A percentile compares a stretch with the other conserved stretches of the same genome.
Evolutionary conservation across 2,888 invertebrate genomes (phyloP).

Genomic region (Nipponacmea schrenckii): DNA sequence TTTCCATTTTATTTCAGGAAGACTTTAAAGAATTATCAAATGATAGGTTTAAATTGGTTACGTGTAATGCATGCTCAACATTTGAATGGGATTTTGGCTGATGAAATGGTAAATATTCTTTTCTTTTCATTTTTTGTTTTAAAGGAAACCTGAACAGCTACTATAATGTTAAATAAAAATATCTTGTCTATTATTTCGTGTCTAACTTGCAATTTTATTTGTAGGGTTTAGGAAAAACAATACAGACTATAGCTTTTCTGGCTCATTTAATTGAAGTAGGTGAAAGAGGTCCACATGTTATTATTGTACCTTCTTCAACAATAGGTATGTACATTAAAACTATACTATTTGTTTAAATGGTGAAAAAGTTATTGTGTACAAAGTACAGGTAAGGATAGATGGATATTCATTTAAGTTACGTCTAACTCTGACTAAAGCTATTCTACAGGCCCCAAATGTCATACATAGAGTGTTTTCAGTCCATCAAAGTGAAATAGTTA

Average conservation of each 20-base stretch:
- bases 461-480: too few relatives aligned
- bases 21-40: constrained; percentile 81
- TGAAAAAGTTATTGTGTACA: too few relatives aligned
- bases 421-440: too few relatives aligned
- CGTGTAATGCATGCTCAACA: constrained; percentile 87
- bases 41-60: constrained; percentile 86
- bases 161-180: too few relatives aligned
- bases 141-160: too few relatives aligned
- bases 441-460: too few relatives aligned
- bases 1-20: constrained; percentile 70
- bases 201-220: not conserved
- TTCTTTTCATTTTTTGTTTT: too few relatives aligned
- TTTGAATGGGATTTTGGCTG: constrained; percentile 93
- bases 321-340: constrained; percentile 74
- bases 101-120: constrained; percentile 81
- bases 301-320: constrained; percentile 96
- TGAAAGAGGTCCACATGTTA: constrained; percentile 81
- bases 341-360: too few relatives aligned
- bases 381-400: too few relatives aligned
- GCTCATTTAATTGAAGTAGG: constrained; percentile 84
- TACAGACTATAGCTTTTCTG: constrained; percentile 67
- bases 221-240: constrained; percentile 67
- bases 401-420: too few relatives aligned
- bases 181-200: too few relatives aligned
- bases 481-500: too few relatives aligned